These are phyloP conservation scores for Pollenia angustigena DNA, from an alignment of 2,888 invertebrate genomes.

Conservation along the genomic window DNA sequence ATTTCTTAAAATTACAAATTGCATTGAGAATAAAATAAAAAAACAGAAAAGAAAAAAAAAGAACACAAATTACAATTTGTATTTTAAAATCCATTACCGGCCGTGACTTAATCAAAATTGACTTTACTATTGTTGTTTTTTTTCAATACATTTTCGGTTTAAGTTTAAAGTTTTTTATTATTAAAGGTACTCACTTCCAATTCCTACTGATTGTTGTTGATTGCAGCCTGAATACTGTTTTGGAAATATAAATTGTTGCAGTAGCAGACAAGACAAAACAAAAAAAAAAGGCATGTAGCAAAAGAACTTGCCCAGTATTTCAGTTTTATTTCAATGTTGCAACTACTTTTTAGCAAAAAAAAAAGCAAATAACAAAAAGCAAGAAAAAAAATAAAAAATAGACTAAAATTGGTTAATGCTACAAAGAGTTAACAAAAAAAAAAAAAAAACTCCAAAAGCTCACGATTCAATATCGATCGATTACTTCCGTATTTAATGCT, in stretches of 20 bases:
- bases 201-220: conserved; percentile 44
- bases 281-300: conserved; percentile 32
- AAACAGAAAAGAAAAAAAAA: conserved; percentile 1
- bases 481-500: conserved; percentile 74
- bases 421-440: conserved; percentile 40
- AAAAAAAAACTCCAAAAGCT: conserved; percentile 54
- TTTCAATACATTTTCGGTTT: conserved; percentile 21
- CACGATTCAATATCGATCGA: conserved; percentile 72
- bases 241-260: conserved; percentile 25
- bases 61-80: conserved; percentile 23
- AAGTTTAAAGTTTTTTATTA: conserved; percentile 31
- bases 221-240: conserved; percentile 24
- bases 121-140: conserved; percentile 58
- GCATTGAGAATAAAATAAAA: neutral
- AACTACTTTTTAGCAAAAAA: neutral
- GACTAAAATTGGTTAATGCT: conserved; percentile 39
- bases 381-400: neutral
- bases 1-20: conserved; percentile 57
- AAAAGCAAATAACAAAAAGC: neutral
- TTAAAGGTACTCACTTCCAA: conserved; percentile 30
- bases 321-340: conserved; percentile 4
- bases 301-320: conserved; percentile 23
- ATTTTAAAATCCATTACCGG: conserved; percentile 59
- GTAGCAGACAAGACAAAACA: conserved; percentile 2
- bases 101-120: conserved; percentile 73